These are phyloP conservation scores for Branchellion lobata DNA, from an alignment of 2,888 invertebrate genomes.

Conservation along the genomic window DNA sequence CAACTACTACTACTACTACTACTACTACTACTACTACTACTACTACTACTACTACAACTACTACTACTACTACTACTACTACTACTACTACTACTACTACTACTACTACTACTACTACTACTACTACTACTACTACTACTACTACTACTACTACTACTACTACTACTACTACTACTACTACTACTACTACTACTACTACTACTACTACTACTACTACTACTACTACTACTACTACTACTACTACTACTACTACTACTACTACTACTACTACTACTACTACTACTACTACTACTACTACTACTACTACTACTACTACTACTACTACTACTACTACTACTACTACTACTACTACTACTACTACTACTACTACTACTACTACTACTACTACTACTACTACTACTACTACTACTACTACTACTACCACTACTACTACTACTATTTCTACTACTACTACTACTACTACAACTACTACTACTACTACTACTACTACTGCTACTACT, in stretches of 20 bases:
- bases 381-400: background rate
- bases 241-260: background rate
- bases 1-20: background rate
- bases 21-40: background rate
- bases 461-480: background rate
- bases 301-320: background rate
- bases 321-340: background rate
- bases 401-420: background rate
- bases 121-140: background rate
- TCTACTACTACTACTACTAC: background rate
- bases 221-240: background rate
- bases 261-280: background rate
- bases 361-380: background rate
- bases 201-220: background rate
- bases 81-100: background rate
- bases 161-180: background rate
- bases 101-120: background rate
- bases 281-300: background rate
- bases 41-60: background rate
- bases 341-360: background rate
- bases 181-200: background rate
- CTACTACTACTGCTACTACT: background rate
- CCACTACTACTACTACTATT: background rate
- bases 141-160: background rate
- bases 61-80: background rate